Conservation (phyloP, 2,113 vertebrate genomes). For the Epinephelus lanceolatus region DNA sequence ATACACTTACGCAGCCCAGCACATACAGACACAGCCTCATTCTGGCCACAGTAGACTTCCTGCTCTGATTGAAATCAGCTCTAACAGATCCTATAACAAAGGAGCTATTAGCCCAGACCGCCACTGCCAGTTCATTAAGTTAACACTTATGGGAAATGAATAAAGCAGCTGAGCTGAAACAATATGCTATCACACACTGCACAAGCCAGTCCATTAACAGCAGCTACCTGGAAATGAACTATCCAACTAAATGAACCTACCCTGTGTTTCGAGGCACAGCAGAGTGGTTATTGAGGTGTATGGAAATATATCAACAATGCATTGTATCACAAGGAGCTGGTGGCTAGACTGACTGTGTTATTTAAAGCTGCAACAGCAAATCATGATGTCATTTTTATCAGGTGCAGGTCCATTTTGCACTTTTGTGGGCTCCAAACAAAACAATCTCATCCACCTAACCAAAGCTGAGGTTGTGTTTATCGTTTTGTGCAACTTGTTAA, state of each 20-base stretch:
- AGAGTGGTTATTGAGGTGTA: neutral
- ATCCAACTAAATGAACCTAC: slow-evolving; percentile 7
- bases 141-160: slow-evolving; percentile 54
- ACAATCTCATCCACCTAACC: too few relatives aligned
- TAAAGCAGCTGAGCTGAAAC: slow-evolving; percentile 58
- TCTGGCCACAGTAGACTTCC: slow-evolving; percentile 28
- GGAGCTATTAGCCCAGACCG: slow-evolving; percentile 7
- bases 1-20: neutral
- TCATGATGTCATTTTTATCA: too few relatives aligned
- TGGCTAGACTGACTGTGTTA: too few relatives aligned
- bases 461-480: too few relatives aligned
- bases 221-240: slow-evolving; percentile 24
- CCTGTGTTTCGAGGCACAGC: neutral
- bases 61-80: slow-evolving; percentile 39
- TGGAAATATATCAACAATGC: neutral
- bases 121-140: slow-evolving; percentile 45
- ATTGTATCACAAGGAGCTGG: neutral
- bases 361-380: too few relatives aligned
- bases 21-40: neutral
- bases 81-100: slow-evolving; percentile 35
- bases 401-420: neutral
- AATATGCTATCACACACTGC: slow-evolving; percentile 31
- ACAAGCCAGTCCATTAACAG: slow-evolving; percentile 48
- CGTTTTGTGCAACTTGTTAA: too few relatives aligned
- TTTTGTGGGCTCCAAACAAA: too few relatives aligned